Evolutionary conservation across 2,797 vertebrate genomes (phyloP).

Genomic region (Melanotaenia boesemani): DNA sequence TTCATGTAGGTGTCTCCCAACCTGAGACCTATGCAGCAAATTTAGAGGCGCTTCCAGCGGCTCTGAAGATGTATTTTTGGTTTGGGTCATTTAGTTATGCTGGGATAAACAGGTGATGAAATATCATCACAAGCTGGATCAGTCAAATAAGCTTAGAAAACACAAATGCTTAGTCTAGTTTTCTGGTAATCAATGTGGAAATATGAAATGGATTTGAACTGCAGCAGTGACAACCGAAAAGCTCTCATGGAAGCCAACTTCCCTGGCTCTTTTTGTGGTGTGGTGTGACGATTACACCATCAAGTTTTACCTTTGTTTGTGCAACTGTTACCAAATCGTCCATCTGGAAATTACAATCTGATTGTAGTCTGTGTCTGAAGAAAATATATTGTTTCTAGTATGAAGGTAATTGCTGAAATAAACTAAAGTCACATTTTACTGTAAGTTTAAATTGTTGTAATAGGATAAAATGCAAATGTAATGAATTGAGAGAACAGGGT

Average conservation of each 20-base stretch:
- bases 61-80: slow-evolving; percentile 25
- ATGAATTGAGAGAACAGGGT: slow-evolving; percentile 1
- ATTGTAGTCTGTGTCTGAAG: neutral
- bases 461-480: neutral
- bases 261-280: neutral
- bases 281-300: neutral
- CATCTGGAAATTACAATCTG: neutral
- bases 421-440: slow-evolving; percentile 12
- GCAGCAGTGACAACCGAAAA: slow-evolving; percentile 14
- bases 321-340: slow-evolving; percentile 34
- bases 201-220: slow-evolving; percentile 29
- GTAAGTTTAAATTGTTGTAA: slow-evolving; percentile 4
- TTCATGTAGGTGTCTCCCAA: slow-evolving; percentile 89
- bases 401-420: neutral
- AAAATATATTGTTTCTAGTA: neutral
- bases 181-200: slow-evolving; percentile 21
- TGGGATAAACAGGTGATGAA: slow-evolving; percentile 3
- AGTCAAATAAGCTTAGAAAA: slow-evolving; percentile 30
- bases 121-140: neutral
- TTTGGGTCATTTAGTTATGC: slow-evolving; percentile 20
- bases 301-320: slow-evolving; percentile 16
- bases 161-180: slow-evolving; percentile 17
- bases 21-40: slow-evolving; percentile 91
- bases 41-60: slow-evolving; percentile 65
- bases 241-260: slow-evolving; percentile 1